phyloP scores from a whole-genome alignment of 2,797 vertebrate species.

The Sebastes baramenuke region DNA sequence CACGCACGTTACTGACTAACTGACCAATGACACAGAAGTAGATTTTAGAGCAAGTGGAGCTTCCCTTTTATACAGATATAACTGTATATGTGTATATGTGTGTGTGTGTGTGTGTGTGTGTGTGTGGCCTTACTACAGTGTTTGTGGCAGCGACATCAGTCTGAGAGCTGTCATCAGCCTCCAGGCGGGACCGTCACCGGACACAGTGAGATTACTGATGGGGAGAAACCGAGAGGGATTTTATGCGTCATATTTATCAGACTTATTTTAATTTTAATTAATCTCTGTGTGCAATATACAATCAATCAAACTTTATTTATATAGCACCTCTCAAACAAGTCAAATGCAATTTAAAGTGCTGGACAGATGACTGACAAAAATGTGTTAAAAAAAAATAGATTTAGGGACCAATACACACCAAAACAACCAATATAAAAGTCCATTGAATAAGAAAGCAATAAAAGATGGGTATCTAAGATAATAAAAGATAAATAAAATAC shows the following conservation, averaged over 20 bases:
- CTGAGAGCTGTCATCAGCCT: slow-evolving; percentile 88
- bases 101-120: neutral
- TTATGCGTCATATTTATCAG: neutral
- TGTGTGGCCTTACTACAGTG: slow-evolving; percentile 83
- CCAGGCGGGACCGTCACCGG: slow-evolving; percentile 92
- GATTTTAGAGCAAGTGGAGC: neutral
- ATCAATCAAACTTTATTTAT: too few species aligned
- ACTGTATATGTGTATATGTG: neutral
- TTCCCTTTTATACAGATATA: neutral
- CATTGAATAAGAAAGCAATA: too few species aligned
- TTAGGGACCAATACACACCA: too few species aligned
- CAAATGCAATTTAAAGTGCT: too few species aligned
- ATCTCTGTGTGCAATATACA: too few species aligned
- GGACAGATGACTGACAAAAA: too few species aligned
- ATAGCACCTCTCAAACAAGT: too few species aligned
- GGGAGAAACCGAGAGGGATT: neutral
- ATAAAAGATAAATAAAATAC: too few species aligned
- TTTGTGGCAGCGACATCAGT: slow-evolving; percentile 83
- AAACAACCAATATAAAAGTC: too few species aligned
- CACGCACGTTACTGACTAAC: too few species aligned
- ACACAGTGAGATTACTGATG: slow-evolving; percentile 89
- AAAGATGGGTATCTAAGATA: too few species aligned
- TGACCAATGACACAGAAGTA: neutral
- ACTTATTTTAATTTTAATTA: neutral
- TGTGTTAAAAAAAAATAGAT: too few species aligned